phyloP scores from a whole-genome alignment of 1,140 invertebrate genomes.

The Babylonia areolata region DNA sequence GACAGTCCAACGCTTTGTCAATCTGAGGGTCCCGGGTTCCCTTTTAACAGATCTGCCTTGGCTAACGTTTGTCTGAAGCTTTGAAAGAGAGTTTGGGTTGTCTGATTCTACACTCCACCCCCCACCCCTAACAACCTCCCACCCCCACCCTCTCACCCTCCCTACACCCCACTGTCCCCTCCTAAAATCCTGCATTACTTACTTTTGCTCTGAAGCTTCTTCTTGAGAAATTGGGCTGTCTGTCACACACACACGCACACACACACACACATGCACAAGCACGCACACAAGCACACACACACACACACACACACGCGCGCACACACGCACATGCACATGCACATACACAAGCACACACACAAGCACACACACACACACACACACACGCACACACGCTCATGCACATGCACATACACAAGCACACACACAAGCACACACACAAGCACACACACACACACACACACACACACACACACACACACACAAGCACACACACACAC shows the following conservation, averaged over 20 bases:
- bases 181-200: too few species aligned
- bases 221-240: too few species aligned
- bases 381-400: not conserved
- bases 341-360: not conserved
- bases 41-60: too few species aligned
- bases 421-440: not conserved
- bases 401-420: not conserved
- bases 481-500: too few species aligned
- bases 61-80: too few species aligned
- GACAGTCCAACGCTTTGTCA: too few species aligned
- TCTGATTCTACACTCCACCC: not conserved
- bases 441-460: not conserved
- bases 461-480: too few species aligned
- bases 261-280: not conserved
- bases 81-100: too few species aligned
- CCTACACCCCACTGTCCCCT: too few species aligned
- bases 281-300: not conserved
- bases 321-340: not conserved
- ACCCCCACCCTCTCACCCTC: not conserved
- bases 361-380: not conserved
- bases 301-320: not conserved
- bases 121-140: not conserved
- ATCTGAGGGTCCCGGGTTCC: too few species aligned
- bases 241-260: too few species aligned
- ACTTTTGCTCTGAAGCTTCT: too few species aligned